Evolutionary conservation across 2,797 vertebrate species (phyloP), one percentile per base, ranked within the genome.

Genomic region (Neosilurus hyrtlii): DNA sequence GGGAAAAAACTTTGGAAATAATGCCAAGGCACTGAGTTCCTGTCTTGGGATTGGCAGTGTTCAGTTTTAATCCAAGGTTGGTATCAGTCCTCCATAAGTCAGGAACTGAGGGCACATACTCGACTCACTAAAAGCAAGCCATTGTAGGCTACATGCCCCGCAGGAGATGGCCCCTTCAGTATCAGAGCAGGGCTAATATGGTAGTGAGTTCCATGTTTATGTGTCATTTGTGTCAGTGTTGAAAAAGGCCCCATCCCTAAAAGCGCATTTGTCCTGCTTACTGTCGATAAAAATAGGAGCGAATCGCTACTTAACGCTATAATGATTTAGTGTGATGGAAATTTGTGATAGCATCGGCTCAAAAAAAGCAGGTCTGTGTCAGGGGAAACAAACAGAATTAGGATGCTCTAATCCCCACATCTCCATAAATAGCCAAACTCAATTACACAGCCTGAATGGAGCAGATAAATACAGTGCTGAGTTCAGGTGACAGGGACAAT

Each of bases 171-270:
- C 51, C 84, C 82, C 84, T 76, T 16, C 9, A 76, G 79, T 81
- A 76, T 79, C 82, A 67, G 35, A 78, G 83, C 70, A 75, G 49
- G 35, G 73, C 85, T 85, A 84, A 86, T 83, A 82, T 68, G 51
- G 80, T 79, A 77, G 43, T 75, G 65, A 86, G 86, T 83, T 87
- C 89, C 86, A 87, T 82, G 80, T 90, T 86, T 86, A 90, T 89
- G 89, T 86, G 87, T 89, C 89, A 92, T 92, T 93, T 90, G 92
- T 93, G 91, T 91, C 89, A 91, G 91, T 89, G 90, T 89, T 91
- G 91, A 94, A 92, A 94, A 92, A 92, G 90, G 89, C 90, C 89
- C 90, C 83, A 76, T 84, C 90, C 91, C 92, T 94, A 93, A 94
- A 92, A 94, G 92, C 91, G 77, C 90, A 93, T 94, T 92, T 90